Evolutionary conservation across 2,113 vertebrate genomes (phyloP).

Genomic region (Lycocorax pyrrhopterus): DNA sequence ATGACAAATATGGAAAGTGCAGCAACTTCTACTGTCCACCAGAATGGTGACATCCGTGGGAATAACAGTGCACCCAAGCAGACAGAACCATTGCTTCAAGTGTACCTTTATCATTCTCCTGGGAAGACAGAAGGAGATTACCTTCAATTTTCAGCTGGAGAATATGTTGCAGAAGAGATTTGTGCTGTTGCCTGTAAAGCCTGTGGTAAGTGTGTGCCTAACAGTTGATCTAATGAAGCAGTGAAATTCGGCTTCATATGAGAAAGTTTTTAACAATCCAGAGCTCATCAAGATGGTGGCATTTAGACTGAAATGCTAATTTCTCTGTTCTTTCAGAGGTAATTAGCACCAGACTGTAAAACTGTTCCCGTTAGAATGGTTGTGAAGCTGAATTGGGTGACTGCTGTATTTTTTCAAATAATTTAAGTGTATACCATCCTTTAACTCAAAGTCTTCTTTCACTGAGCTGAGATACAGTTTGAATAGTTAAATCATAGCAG

Average conservation of each 20-base stretch:
- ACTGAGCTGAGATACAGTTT: background rate
- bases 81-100: conserved; percentile 70
- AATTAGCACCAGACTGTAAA: background rate
- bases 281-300: background rate
- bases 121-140: conserved; percentile 64
- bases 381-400: background rate
- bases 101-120: conserved; percentile 82
- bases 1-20: conserved; percentile 82
- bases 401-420: background rate
- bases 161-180: conserved; percentile 89
- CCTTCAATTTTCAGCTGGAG: conserved; percentile 81
- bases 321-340: background rate
- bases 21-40: conserved; percentile 47
- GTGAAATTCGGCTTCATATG: background rate
- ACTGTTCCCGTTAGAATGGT: background rate
- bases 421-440: background rate
- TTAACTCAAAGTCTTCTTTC: background rate
- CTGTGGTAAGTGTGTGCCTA: conserved; percentile 79
- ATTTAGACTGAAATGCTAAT: background rate
- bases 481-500: background rate
- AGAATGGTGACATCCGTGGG: conserved; percentile 72
- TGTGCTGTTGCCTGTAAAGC: conserved; percentile 87
- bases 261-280: background rate
- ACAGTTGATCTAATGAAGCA: background rate
- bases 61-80: conserved; percentile 65